Evolutionary conservation across 2,888 invertebrate genomes (phyloP).

Genomic region (Drosophila prolongata): DNA sequence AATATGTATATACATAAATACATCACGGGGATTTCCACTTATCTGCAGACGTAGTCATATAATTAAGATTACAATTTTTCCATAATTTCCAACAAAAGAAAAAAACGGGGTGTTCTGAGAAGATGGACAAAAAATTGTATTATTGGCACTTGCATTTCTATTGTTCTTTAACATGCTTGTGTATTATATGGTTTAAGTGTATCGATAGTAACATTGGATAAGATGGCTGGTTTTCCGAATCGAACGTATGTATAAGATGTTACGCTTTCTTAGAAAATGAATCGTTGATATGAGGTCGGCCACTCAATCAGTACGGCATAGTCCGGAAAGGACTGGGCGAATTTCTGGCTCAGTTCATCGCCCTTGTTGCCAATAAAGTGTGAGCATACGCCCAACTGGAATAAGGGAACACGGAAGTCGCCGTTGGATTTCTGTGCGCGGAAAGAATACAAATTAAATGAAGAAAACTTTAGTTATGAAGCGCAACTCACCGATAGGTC

Average conservation of each 20-base stretch:
- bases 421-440: slow-evolving; percentile 51
- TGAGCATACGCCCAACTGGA: slow-evolving; percentile 84
- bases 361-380: slow-evolving; percentile 84
- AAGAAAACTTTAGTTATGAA: accelerated
- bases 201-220: no score
- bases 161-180: neutral
- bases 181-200: neutral
- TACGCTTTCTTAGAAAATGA: slow-evolving; percentile 1
- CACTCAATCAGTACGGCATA: slow-evolving; percentile 85
- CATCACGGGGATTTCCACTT: neutral
- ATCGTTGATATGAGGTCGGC: slow-evolving; percentile 78
- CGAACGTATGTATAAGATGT: no score
- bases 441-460: neutral
- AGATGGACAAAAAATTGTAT: neutral
- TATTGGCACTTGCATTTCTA: neutral
- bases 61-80: neutral
- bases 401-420: slow-evolving; percentile 55
- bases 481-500: slow-evolving; percentile 57
- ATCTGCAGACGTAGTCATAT: neutral
- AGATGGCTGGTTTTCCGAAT: no score
- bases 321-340: slow-evolving; percentile 85
- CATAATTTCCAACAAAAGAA: no score
- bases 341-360: slow-evolving; percentile 83
- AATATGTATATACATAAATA: no score
- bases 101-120: neutral